Evolutionary conservation across 2,113 vertebrate genomes (phyloP), one percentile per base, ranked within the genome.

Genomic region (Sorex araneus): DNA sequence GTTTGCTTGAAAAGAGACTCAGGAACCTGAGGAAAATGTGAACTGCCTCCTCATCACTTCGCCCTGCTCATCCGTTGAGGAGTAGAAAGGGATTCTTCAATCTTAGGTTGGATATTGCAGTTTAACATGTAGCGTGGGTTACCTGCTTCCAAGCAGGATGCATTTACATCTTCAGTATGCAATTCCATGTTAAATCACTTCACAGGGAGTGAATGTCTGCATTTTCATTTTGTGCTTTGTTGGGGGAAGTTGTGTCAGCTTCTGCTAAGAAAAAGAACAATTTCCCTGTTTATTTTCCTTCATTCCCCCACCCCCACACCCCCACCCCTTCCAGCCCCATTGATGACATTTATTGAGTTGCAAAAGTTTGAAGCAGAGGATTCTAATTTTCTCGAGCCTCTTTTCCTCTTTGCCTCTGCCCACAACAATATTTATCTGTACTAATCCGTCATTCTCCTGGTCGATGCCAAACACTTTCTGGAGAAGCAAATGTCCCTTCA

Each of bases 401-500:
- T 19, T n/a, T 4, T 6, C 10, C 32, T 10, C 18, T 69, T 70
- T n/a, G 30, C 75, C 36, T 85, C n/a, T 21, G 12, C 66, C 63
- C 69, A 73, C 32, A 30, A n/a, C 79, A 78, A 18, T 87, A 74
- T 93, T 95, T 87, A 84, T 91, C 92, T 63, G 71, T 71, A 90
- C 76, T 80, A 45, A 89, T 92, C 80, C 90, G 77, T 74, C 16
- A 45, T 69, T 93, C 69, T 85, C 85, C 85, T 93, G 76, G 84
- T 66, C 25, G 32, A 27, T 60, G 91, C 79, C 76, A 95, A 15
- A 75, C 18, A 36, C 75, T 93, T 93, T 85, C 47, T 82, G 70
- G 71, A 93, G 94, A 70, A 89, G 76, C 89, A 91, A 89, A 95
- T 96, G 95, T 80, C 76, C 8, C 82, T 90, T 93, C 67, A 75